Percentiles rank a stretch among this genome's conserved stretches.
phyloP scores from a whole-genome alignment of 2,113 vertebrate species.

The Quiscalus mexicanus region DNA sequence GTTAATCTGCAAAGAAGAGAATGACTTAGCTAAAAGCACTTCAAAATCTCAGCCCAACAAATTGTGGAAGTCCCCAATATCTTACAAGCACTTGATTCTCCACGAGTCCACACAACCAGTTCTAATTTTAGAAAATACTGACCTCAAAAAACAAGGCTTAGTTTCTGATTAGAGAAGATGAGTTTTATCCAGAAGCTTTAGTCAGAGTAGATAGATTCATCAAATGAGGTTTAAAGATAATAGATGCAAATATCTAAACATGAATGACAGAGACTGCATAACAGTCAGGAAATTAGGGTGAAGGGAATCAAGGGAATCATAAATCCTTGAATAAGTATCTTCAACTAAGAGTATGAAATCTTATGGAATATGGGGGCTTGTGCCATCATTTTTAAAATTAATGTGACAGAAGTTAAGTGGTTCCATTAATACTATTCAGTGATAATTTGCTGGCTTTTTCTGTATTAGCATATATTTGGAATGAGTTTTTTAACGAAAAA shows the following conservation, averaged over 20 bases:
- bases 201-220: neutral
- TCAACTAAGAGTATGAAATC: neutral
- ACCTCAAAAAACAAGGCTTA: neutral
- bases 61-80: neutral
- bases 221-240: constrained; percentile 46
- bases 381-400: constrained; percentile 16
- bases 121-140: neutral
- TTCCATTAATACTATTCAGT: constrained; percentile 5
- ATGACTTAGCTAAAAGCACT: neutral
- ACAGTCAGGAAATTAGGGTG: neutral
- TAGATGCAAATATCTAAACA: constrained; percentile 49
- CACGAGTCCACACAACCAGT: neutral
- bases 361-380: neutral
- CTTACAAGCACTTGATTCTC: neutral
- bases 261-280: neutral
- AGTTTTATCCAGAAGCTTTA: neutral
- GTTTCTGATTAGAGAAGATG: neutral
- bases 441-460: neutral
- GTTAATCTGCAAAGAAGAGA: neutral
- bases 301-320: constrained; percentile 9
- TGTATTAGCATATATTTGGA: constrained; percentile 17
- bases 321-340: constrained; percentile 11
- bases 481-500: neutral
- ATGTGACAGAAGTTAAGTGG: constrained; percentile 23
- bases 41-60: neutral